Evolutionary conservation across 2,113 vertebrate species (phyloP).

Genomic region (Corythoichthys intestinalis): DNA sequence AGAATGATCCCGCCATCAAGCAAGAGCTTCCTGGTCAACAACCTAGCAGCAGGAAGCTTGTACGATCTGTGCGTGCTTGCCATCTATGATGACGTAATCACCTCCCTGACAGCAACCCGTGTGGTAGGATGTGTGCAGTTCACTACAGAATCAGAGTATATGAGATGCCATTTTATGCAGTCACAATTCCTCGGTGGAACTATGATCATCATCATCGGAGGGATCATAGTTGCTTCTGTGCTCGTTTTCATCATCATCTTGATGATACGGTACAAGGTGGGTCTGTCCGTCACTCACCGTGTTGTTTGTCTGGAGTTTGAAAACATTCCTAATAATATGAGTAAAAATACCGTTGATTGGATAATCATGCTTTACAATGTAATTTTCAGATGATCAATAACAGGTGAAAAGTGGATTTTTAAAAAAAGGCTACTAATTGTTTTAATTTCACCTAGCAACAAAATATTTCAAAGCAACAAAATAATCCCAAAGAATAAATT

Average conservation of each 20-base stretch:
- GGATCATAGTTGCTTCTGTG: slow-evolving; percentile 96
- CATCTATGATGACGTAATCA: slow-evolving; percentile 95
- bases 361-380: not conserved
- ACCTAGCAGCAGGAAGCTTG: slow-evolving; percentile 88
- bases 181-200: slow-evolving; percentile 98
- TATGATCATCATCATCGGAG: slow-evolving; percentile 99
- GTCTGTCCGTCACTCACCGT: slow-evolving; percentile 17
- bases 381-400: not conserved
- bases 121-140: slow-evolving; percentile 97
- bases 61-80: slow-evolving; percentile 97
- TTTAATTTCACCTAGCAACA: not conserved
- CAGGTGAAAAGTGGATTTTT: no score
- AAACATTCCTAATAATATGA: not conserved
- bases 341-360: not conserved
- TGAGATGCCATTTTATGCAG: slow-evolving; percentile 98
- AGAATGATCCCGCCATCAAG: slow-evolving; percentile 99
- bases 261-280: slow-evolving; percentile 98
- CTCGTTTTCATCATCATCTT: slow-evolving; percentile 98
- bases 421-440: not conserved
- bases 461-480: not conserved
- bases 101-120: slow-evolving; percentile 92
- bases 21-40: slow-evolving; percentile 97
- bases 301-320: not conserved
- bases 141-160: slow-evolving; percentile 92
- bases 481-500: no score